Conservation (phyloP, 2,113 vertebrate genomes). For the Phrynocephalus versicolor region DNA sequence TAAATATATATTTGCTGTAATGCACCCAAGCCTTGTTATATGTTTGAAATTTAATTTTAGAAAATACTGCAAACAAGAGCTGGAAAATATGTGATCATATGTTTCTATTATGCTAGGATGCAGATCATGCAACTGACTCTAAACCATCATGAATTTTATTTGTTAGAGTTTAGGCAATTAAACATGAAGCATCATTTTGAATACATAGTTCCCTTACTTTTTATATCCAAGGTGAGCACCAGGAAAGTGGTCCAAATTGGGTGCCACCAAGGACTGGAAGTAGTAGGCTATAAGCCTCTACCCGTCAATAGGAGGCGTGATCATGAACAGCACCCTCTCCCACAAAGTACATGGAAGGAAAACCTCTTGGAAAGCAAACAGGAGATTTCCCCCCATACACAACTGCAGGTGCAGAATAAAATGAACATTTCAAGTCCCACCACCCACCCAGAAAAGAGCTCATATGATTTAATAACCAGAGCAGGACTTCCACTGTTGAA, state of each 20-base stretch:
- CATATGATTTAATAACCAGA: neutral
- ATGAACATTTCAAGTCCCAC: neutral
- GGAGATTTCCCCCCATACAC: neutral
- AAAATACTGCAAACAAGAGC: slow-evolving; percentile 65
- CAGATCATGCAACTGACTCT: slow-evolving; percentile 62
- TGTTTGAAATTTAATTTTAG: slow-evolving; percentile 60
- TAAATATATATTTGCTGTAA: slow-evolving; percentile 46
- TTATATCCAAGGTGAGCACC: neutral
- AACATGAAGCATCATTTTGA: too few relatives aligned
- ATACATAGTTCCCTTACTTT: too few relatives aligned
- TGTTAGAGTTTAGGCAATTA: too few relatives aligned
- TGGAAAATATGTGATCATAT: slow-evolving; percentile 64
- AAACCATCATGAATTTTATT: slow-evolving; percentile 48
- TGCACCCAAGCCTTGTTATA: slow-evolving; percentile 49
- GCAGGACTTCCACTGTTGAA: neutral
- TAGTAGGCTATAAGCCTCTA: neutral
- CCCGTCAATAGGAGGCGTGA: neutral
- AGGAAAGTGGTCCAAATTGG: neutral
- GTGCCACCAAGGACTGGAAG: neutral
- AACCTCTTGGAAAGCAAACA: neutral
- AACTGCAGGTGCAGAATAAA: neutral
- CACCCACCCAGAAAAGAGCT: neutral
- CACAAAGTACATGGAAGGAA: neutral
- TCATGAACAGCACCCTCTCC: neutral
- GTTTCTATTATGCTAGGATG: slow-evolving; percentile 51